These are phyloP conservation scores for Bacillus rossius DNA, from an alignment of 1,140 invertebrate genomes.

Conservation along the genomic window DNA sequence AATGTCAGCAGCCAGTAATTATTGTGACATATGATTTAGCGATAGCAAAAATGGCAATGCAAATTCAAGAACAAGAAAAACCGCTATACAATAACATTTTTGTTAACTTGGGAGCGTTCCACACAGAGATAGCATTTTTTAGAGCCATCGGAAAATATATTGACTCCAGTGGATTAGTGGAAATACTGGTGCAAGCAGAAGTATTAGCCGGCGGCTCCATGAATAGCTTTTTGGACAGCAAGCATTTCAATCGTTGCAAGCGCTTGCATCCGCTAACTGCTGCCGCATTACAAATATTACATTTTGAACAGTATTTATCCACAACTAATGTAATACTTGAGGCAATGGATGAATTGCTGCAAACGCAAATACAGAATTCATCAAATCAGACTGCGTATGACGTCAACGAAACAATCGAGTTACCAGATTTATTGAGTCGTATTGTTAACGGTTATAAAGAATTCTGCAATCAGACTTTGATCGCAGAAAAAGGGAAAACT, in stretches of 20 bases:
- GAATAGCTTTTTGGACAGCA: too few relatives aligned
- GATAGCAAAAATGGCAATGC: slow-evolving; percentile 13
- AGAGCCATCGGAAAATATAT: too few relatives aligned
- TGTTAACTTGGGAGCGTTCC: too few relatives aligned
- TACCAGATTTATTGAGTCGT: slow-evolving; percentile 9
- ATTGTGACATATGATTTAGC: slow-evolving; percentile 19
- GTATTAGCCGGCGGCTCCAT: too few relatives aligned
- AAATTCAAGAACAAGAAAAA: background rate
- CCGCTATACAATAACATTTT: too few relatives aligned
- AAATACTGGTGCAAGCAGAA: too few relatives aligned
- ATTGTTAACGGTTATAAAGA: slow-evolving; percentile 24
- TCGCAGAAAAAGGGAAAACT: slow-evolving; percentile 34
- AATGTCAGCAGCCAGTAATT: background rate
- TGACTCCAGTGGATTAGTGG: too few relatives aligned
- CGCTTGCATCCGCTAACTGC: too few relatives aligned
- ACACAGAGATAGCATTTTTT: too few relatives aligned
- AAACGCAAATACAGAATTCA: slow-evolving; percentile 29
- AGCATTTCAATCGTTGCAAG: too few relatives aligned
- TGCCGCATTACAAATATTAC: background rate
- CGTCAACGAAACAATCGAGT: slow-evolving; percentile 33
- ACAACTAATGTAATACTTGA: slow-evolving; percentile 16
- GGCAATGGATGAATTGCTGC: slow-evolving; percentile 13
- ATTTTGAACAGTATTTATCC: slow-evolving; percentile 25
- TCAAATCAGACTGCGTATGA: slow-evolving; percentile 28
- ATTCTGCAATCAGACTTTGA: slow-evolving; percentile 24